Evolutionary conservation across 1,140 invertebrate genomes (phyloP).

Genomic region (Neodiprion fabricii): DNA sequence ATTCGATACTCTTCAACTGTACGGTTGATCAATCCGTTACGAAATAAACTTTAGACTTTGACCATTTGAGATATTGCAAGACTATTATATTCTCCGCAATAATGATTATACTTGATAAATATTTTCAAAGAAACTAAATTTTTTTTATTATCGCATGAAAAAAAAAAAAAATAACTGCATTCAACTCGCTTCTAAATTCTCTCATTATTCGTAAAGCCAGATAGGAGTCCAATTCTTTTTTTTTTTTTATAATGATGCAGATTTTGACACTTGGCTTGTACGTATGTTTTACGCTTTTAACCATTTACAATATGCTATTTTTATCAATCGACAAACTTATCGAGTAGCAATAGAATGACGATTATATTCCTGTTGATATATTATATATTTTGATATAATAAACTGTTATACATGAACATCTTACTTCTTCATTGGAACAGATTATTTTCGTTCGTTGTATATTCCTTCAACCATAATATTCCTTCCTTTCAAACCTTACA

Average conservation of each 20-base stretch:
- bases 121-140: neutral
- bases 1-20: neutral
- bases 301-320: neutral
- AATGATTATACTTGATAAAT: neutral
- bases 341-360: neutral
- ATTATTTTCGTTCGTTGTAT: neutral
- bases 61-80: neutral
- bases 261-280: slow-evolving; percentile 7
- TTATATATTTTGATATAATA: slow-evolving; percentile 49
- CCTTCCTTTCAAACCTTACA: neutral
- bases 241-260: neutral
- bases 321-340: neutral
- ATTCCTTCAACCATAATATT: neutral
- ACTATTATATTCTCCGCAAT: neutral
- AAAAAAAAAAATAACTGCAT: too few relatives aligned
- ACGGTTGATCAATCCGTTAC: neutral
- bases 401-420: slow-evolving; percentile 12
- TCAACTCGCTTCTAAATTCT: neutral
- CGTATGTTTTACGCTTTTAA: neutral
- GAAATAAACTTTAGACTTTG: neutral
- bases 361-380: slow-evolving; percentile 43
- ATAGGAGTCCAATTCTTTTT: neutral
- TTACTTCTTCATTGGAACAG: neutral
- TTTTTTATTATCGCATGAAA: neutral
- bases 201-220: neutral